Evolutionary conservation across 2,797 vertebrate genomes (phyloP).

Genomic region (Pipistrellus nathusii): DNA sequence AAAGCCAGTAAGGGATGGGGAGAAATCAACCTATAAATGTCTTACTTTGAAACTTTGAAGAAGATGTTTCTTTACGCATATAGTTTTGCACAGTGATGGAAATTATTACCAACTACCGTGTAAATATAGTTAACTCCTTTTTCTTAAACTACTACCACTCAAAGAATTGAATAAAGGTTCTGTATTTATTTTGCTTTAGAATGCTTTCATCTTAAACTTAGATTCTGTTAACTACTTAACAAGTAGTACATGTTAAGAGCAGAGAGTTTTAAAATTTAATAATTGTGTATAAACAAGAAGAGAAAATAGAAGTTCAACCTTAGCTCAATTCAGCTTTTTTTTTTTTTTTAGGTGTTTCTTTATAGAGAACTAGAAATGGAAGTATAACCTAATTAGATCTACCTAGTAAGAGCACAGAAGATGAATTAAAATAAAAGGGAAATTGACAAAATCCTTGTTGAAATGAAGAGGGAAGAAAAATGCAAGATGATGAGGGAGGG

Average conservation of each 20-base stretch:
- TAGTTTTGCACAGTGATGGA: neutral
- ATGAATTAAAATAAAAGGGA: constrained; percentile 4
- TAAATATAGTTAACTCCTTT: neutral
- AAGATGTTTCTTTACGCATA: neutral
- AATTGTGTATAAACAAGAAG: neutral
- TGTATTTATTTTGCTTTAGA: neutral
- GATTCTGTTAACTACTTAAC: neutral
- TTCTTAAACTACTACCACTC: constrained; percentile 41
- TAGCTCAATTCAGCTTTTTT: neutral
- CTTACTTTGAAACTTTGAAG: constrained; percentile 36
- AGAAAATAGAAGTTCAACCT: neutral
- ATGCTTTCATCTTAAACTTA: constrained; percentile 7
- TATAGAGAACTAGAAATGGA: neutral
- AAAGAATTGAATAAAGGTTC: neutral
- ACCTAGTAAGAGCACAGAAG: neutral
- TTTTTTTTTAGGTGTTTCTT: neutral
- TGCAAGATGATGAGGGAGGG: neutral
- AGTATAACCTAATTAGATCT: neutral
- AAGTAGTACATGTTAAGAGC: neutral
- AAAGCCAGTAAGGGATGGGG: neutral
- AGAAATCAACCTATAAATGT: neutral
- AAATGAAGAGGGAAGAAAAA: neutral
- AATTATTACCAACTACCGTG: neutral
- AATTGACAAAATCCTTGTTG: neutral
- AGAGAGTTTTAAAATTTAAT: constrained; percentile 9